These are phyloP conservation scores for Dermatemys mawii DNA, from an alignment of 2,113 vertebrate genomes.

Conservation along the genomic window DNA sequence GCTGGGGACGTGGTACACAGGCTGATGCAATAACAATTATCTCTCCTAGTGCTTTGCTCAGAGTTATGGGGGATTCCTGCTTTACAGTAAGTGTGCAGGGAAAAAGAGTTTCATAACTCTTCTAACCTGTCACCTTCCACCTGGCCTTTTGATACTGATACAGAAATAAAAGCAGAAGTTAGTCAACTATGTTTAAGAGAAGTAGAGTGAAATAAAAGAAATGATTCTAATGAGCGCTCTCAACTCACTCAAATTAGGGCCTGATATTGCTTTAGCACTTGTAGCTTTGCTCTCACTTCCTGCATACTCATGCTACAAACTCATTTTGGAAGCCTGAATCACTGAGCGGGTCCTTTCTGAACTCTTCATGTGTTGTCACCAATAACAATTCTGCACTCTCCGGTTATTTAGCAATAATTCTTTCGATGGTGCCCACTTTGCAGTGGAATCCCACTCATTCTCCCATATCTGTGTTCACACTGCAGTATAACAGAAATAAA, in stretches of 20 bases:
- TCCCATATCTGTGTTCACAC: not conserved
- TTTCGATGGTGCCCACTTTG: not conserved
- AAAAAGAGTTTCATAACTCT: not conserved
- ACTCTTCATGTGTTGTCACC: not conserved
- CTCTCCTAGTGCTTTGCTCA: fast-evolving
- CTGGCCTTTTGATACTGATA: not conserved
- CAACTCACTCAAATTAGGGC: not conserved
- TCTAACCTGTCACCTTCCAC: not conserved
- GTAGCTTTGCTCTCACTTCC: not conserved
- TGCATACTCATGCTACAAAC: not conserved
- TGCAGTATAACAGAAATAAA: not conserved
- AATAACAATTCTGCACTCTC: not conserved
- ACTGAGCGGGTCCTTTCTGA: not conserved
- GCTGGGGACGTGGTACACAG: fast-evolving
- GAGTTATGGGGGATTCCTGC: not conserved
- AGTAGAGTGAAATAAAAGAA: not conserved
- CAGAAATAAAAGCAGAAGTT: not conserved
- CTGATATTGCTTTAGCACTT: not conserved
- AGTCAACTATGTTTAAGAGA: fast-evolving
- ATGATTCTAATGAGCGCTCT: fast-evolving
- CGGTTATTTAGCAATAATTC: not conserved
- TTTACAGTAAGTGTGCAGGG: not conserved
- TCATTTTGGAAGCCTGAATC: not conserved
- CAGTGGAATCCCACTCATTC: not conserved
- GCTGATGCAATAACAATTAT: not conserved